These are phyloP conservation scores for Sarcophaga rosellei DNA, from an alignment of 2,888 invertebrate genomes.

Conservation along the genomic window DNA sequence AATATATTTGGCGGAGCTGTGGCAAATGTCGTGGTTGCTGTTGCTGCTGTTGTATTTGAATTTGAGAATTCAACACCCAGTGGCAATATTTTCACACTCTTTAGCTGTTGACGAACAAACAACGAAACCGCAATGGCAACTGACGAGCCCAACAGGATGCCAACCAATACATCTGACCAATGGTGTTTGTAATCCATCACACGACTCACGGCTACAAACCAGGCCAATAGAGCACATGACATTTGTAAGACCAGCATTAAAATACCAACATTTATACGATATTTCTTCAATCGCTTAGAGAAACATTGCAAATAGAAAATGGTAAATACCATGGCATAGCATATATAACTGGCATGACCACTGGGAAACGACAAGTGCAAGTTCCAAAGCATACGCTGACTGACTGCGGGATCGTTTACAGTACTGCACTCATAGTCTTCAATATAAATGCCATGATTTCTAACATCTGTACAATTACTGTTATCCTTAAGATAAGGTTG, in stretches of 20 bases:
- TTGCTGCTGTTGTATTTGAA: constrained; percentile 21
- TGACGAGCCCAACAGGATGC: constrained; percentile 86
- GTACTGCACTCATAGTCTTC: constrained; percentile 48
- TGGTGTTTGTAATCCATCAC: constrained; percentile 98
- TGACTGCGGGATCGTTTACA: constrained; percentile 22
- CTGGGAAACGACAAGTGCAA: constrained; percentile 74
- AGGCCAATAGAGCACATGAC: constrained; percentile 87
- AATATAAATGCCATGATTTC: constrained; percentile 53
- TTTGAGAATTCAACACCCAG: constrained; percentile 31
- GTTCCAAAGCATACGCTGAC: constrained; percentile 44
- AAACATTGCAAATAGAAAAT: constrained; percentile 71
- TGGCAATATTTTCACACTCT: constrained; percentile 30
- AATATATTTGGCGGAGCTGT: constrained; percentile 26
- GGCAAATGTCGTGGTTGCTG: constrained; percentile 33
- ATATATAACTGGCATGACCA: constrained; percentile 73
- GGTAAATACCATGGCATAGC: constrained; percentile 73
- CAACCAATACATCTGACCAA: constrained; percentile 97
- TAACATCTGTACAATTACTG: constrained; percentile 68
- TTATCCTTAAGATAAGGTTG: constrained; percentile 70
- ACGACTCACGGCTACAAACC: constrained; percentile 92
- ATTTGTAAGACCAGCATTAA: constrained; percentile 84
- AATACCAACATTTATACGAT: constrained; percentile 37
- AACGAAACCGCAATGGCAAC: constrained; percentile 84
- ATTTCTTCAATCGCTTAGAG: constrained; percentile 81
- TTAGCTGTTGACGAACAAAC: constrained; percentile 65